Evolutionary conservation across 2,888 invertebrate species (phyloP).

Genomic region (Strigamia crassipes): DNA sequence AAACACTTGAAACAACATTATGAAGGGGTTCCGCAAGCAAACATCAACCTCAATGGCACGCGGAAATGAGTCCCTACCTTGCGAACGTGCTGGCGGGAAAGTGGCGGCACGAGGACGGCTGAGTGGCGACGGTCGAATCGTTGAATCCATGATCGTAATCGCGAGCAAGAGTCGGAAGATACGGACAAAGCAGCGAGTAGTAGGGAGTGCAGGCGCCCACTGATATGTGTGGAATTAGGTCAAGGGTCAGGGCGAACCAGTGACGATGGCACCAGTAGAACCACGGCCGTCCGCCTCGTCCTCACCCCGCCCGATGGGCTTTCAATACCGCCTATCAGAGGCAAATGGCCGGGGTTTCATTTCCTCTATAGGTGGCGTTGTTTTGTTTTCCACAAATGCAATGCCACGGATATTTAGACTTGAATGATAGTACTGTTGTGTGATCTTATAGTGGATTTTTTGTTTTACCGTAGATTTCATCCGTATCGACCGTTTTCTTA

Average conservation of each 20-base stretch:
- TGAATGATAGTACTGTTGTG: neutral
- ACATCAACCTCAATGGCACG: neutral
- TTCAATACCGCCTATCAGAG: neutral
- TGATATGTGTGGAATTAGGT: slow-evolving; percentile 39
- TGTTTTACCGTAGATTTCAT: neutral
- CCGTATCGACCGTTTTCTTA: too few relatives aligned
- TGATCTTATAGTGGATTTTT: neutral
- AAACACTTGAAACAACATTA: neutral
- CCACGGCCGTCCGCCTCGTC: slow-evolving; percentile 23
- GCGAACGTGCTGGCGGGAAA: slow-evolving; percentile 23
- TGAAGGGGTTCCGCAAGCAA: neutral
- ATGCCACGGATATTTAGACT: neutral
- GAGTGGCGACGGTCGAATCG: slow-evolving; percentile 1
- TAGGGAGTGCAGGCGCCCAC: neutral
- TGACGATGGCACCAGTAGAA: slow-evolving; percentile 20
- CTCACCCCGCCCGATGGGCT: slow-evolving; percentile 27
- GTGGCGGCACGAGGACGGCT: slow-evolving; percentile 23
- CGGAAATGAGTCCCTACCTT: slow-evolving; percentile 30
- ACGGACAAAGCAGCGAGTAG: neutral
- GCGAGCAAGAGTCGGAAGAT: neutral
- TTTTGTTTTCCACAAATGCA: neutral
- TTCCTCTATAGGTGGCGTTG: slow-evolving; percentile 13
- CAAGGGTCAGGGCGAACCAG: slow-evolving; percentile 43
- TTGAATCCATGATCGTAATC: slow-evolving; percentile 19
- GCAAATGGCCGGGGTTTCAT: slow-evolving; percentile 19